Conservation (phyloP, 1,140 invertebrate genomes). For the Elysia chlorotica region DNA sequence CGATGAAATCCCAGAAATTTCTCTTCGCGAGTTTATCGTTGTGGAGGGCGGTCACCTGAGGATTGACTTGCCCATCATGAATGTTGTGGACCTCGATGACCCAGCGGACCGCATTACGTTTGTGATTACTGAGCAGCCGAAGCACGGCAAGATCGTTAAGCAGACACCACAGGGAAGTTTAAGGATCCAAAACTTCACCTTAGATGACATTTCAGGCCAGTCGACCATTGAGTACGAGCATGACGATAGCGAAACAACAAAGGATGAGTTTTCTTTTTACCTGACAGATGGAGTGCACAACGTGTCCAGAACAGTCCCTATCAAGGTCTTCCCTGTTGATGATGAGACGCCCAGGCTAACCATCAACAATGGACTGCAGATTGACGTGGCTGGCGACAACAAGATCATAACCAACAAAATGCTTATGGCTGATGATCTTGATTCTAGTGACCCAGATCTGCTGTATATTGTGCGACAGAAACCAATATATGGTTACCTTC, state of each 20-base stretch:
- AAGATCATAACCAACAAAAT: constrained; percentile 54
- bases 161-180: constrained; percentile 48
- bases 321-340: constrained; percentile 58
- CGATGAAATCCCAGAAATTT: constrained; percentile 62
- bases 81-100: constrained; percentile 60
- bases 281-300: constrained; percentile 60
- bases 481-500: constrained; percentile 57
- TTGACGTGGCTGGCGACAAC: constrained; percentile 56
- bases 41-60: constrained; percentile 60
- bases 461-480: constrained; percentile 53
- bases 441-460: constrained; percentile 55
- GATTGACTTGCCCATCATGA: constrained; percentile 61
- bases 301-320: constrained; percentile 52
- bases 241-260: constrained; percentile 60
- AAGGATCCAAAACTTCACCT: constrained; percentile 51
- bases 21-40: constrained; percentile 59
- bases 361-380: constrained; percentile 61
- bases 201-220: constrained; percentile 52
- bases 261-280: constrained; percentile 57
- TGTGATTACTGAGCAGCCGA: constrained; percentile 50
- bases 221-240: constrained; percentile 62
- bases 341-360: constrained; percentile 61
- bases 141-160: constrained; percentile 59
- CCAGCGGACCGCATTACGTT: constrained; percentile 58
- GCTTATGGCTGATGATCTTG: constrained; percentile 60